A percentile compares a stretch with the other conserved stretches of the same genome.
Conservation (phyloP, 2,888 invertebrate species). For the Drosophila phalerata region DNA sequence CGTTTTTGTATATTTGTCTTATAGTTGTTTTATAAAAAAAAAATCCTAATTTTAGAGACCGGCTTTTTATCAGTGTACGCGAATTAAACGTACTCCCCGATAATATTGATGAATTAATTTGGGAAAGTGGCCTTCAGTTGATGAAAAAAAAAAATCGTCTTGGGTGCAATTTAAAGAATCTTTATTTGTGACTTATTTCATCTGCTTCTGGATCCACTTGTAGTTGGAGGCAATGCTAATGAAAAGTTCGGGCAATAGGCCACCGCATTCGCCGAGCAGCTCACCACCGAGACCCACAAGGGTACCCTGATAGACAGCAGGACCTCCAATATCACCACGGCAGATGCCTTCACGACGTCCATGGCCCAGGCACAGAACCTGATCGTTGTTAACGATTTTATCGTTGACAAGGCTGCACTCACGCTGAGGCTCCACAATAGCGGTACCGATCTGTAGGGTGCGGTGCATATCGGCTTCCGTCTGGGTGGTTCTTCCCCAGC, state of each 20-base stretch:
- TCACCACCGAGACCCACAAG: constrained; percentile 79
- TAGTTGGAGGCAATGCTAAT: constrained; percentile 68
- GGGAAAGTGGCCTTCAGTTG: neutral
- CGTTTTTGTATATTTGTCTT: too few relatives aligned
- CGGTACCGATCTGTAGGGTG: constrained; percentile 59
- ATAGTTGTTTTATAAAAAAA: too few relatives aligned
- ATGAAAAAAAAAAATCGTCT: neutral
- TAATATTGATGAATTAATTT: constrained; percentile 1
- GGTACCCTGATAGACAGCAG: constrained; percentile 69
- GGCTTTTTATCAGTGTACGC: neutral
- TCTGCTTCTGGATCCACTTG: constrained; percentile 70
- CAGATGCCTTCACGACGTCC: constrained; percentile 78
- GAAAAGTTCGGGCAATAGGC: constrained; percentile 75
- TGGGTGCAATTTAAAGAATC: constrained; percentile 1
- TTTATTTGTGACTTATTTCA: constrained; percentile 47
- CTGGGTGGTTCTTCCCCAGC: constrained; percentile 75
- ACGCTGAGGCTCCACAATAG: constrained; percentile 43
- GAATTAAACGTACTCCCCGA: neutral
- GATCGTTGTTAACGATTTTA: constrained; percentile 35
- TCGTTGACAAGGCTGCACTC: constrained; percentile 43
- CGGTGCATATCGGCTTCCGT: constrained; percentile 58
- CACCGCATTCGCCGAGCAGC: constrained; percentile 74
- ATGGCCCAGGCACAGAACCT: constrained; percentile 80
- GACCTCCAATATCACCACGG: constrained; percentile 83
- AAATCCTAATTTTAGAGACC: too few relatives aligned